Evolutionary conservation across 2,888 invertebrate genomes (phyloP).

Genomic region (Leucania comma): DNA sequence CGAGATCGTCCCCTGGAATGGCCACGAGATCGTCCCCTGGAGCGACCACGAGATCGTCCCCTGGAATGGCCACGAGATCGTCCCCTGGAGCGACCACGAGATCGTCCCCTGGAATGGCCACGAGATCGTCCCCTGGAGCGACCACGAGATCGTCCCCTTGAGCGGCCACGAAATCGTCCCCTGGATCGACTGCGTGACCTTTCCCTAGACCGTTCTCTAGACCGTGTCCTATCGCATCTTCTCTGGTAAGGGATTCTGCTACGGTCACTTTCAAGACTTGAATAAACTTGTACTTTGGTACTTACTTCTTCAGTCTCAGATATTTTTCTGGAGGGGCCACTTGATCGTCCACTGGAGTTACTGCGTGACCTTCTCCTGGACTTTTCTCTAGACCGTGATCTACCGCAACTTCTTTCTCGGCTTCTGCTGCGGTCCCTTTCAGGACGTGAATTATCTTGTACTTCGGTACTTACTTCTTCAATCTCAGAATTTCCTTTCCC

Average conservation of each 20-base stretch:
- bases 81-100: conserved; percentile 17
- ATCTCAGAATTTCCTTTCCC: conserved; percentile 24
- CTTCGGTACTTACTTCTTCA: conserved; percentile 25
- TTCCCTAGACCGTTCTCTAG: conserved; percentile 16
- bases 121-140: conserved; percentile 33
- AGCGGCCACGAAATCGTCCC: conserved; percentile 4
- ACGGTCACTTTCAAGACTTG: too few species aligned
- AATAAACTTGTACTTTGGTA: too few species aligned
- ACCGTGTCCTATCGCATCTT: neutral
- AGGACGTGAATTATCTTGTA: conserved; percentile 21
- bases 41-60: too few species aligned
- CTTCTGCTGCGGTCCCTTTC: conserved; percentile 52
- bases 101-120: conserved; percentile 6
- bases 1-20: too few species aligned
- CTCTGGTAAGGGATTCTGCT: too few species aligned
- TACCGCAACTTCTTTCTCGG: neutral
- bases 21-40: too few species aligned
- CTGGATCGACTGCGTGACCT: conserved; percentile 16
- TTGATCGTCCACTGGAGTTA: conserved; percentile 9
- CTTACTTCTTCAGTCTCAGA: conserved; percentile 5
- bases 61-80: too few species aligned
- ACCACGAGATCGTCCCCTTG: conserved; percentile 11
- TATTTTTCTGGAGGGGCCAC: conserved; percentile 15
- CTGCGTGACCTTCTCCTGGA: conserved; percentile 18
- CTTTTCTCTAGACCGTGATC: conserved; percentile 2